Conservation (phyloP, 2,113 vertebrate species). For the Semnornis frantzii region DNA sequence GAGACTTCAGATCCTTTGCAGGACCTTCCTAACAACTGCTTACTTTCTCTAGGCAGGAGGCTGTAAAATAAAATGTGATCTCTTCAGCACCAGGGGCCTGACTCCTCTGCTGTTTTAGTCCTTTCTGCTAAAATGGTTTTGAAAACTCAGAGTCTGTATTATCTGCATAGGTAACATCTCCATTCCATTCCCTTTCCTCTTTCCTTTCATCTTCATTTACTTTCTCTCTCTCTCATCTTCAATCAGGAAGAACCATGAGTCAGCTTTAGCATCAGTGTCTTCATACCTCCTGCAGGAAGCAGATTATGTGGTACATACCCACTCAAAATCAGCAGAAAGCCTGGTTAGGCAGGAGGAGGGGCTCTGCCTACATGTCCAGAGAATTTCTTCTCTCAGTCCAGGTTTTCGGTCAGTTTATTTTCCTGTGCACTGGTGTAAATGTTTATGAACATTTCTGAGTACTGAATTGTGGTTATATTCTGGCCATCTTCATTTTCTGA, state of each 20-base stretch:
- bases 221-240: constrained; percentile 25
- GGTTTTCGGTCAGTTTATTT: neutral
- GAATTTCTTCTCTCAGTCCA: neutral
- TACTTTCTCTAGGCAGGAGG: neutral
- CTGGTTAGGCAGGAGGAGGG: neutral
- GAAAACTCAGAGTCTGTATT: constrained; percentile 1
- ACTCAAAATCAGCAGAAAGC: neutral
- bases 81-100: neutral
- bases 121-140: neutral
- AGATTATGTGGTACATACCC: constrained; percentile 21
- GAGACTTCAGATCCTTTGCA: neutral
- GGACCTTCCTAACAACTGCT: constrained; percentile 12
- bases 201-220: constrained; percentile 53
- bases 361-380: neutral
- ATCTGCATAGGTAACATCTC: constrained; percentile 58
- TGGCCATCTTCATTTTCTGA: neutral
- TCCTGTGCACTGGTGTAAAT: neutral
- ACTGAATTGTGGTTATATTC: neutral
- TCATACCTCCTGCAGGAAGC: constrained; percentile 26
- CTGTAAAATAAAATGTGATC: neutral
- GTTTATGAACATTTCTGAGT: neutral
- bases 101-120: neutral
- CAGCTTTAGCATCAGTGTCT: constrained; percentile 36
- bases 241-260: constrained; percentile 26
- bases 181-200: constrained; percentile 14